These are phyloP conservation scores for Macquaria australasica DNA, from an alignment of 2,113 vertebrate genomes.

Conservation along the genomic window DNA sequence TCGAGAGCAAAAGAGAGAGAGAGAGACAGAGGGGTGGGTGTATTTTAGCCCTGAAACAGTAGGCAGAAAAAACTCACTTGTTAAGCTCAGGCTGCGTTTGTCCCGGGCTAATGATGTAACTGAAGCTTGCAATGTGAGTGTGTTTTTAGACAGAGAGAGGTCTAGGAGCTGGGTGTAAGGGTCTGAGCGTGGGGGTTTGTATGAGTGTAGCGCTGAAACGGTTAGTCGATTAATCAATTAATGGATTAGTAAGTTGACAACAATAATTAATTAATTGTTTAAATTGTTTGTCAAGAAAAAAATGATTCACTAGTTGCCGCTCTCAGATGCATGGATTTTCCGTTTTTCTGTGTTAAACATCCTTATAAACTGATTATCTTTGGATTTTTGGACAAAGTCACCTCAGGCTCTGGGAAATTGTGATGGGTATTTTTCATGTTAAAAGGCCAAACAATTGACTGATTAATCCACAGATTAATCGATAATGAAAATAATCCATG, in stretches of 20 bases:
- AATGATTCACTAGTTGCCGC: neutral
- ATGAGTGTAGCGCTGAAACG: neutral
- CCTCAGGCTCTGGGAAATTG: neutral
- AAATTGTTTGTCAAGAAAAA: neutral
- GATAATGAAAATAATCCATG: too few species aligned
- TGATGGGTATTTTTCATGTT: too few species aligned
- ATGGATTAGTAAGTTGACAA: neutral
- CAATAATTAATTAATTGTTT: constrained; percentile 22
- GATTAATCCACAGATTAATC: too few species aligned
- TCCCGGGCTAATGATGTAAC: constrained; percentile 97
- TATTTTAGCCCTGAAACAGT: constrained; percentile 96
- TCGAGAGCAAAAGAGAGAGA: constrained; percentile 29
- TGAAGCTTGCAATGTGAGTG: constrained; percentile 88
- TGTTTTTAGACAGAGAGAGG: constrained; percentile 52
- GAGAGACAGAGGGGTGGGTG: constrained; percentile 79
- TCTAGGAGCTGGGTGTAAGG: constrained; percentile 5
- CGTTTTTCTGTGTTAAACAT: neutral
- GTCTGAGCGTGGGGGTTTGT: neutral
- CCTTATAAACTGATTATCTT: neutral
- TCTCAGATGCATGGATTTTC: neutral
- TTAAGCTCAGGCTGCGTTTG: constrained; percentile 92
- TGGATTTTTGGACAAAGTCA: neutral
- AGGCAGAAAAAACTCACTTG: constrained; percentile 94
- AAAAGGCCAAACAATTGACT: too few species aligned
- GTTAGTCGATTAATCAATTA: constrained; percentile 8